Evolutionary conservation across 2,113 vertebrate genomes (phyloP).

Genomic region (Labeo catla): DNA sequence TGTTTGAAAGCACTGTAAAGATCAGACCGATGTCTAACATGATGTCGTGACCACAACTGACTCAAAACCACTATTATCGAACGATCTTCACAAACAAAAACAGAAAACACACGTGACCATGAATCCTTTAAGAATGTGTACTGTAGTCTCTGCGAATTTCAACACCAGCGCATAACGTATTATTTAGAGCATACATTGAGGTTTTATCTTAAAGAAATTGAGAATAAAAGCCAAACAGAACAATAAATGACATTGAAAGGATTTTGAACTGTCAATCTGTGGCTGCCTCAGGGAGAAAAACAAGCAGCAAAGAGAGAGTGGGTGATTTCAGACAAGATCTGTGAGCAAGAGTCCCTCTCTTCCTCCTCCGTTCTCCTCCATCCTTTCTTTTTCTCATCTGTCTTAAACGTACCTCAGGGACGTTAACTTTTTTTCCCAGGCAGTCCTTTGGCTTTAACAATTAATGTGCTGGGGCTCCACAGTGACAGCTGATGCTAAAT

Average conservation of each 20-base stretch:
- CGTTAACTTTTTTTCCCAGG: constrained; percentile 60
- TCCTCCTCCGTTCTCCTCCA: constrained; percentile 8
- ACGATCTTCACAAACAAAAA: not conserved
- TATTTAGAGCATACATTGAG: constrained; percentile 67
- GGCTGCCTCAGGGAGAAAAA: constrained; percentile 63
- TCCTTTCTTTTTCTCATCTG: constrained; percentile 47
- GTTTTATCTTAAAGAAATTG: constrained; percentile 55
- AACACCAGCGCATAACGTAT: constrained; percentile 62
- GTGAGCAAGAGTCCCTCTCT: constrained; percentile 57
- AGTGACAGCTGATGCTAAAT: constrained; percentile 61
- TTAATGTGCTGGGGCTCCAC: constrained; percentile 60
- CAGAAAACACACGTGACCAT: not conserved
- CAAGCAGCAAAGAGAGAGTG: constrained; percentile 50
- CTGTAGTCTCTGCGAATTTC: constrained; percentile 11
- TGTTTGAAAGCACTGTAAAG: not conserved
- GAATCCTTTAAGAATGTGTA: constrained; percentile 9
- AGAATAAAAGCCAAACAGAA: constrained; percentile 38
- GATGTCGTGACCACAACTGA: not conserved
- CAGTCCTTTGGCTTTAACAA: constrained; percentile 65
- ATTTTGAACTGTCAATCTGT: constrained; percentile 71
- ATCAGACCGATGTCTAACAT: not conserved
- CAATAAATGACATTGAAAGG: constrained; percentile 29
- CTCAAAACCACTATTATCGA: not conserved
- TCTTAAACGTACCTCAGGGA: constrained; percentile 67
- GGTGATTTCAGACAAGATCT: constrained; percentile 65